Conservation (phyloP, 2,797 vertebrate species). For the Ispidina lecontei region DNA sequence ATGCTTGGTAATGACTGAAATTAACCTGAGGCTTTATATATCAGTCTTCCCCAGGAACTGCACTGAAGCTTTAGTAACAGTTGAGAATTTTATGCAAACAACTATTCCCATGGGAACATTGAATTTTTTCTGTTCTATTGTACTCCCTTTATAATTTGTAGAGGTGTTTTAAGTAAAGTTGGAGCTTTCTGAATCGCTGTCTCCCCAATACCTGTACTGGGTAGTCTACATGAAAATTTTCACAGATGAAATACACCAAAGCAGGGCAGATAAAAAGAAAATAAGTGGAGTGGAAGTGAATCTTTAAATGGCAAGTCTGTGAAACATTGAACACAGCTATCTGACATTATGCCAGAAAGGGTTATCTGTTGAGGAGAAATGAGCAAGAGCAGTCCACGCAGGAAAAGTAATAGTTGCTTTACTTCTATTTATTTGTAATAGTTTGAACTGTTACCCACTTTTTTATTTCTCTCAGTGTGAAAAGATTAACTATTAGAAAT, state of each 20-base stretch:
- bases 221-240: conserved; percentile 55
- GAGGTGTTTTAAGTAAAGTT: not conserved
- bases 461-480: conserved; percentile 62
- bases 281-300: conserved; percentile 64
- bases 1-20: conserved; percentile 73
- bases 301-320: conserved; percentile 69
- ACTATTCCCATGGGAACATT: conserved; percentile 37
- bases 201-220: not conserved
- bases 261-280: conserved; percentile 63
- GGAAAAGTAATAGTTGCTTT: conserved; percentile 57
- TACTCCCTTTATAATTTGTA: conserved; percentile 21
- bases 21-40: conserved; percentile 73
- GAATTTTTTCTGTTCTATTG: conserved; percentile 18
- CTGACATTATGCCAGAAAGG: conserved; percentile 60
- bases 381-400: conserved; percentile 50
- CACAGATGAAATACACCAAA: conserved; percentile 51
- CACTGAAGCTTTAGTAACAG: conserved; percentile 57
- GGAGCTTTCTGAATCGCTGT: not conserved
- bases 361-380: conserved; percentile 68
- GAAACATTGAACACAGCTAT: conserved; percentile 68
- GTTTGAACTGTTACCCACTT: conserved; percentile 23
- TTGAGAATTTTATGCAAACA: conserved; percentile 71
- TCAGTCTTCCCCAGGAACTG: conserved; percentile 50
- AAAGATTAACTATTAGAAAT: conserved; percentile 60
- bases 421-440: conserved; percentile 67